Evolutionary conservation across 2,113 vertebrate species (phyloP).

Genomic region (Artemisiospiza belli): DNA sequence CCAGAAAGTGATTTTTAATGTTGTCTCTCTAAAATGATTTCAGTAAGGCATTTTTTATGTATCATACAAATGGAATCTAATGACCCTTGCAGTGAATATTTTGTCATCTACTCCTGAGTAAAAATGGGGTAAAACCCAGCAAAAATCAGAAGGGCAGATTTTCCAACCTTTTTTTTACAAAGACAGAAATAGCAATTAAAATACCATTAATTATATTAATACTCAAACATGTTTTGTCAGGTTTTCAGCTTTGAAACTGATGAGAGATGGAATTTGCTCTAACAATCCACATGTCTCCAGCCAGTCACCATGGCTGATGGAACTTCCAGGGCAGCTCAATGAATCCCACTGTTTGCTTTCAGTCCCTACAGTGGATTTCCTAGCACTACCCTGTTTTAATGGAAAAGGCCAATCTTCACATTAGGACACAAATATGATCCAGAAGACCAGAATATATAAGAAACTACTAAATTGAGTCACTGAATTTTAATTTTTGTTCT

Average conservation of each 20-base stretch:
- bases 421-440: not conserved
- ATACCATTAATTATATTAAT: not conserved
- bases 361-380: not conserved
- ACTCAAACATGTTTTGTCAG: not conserved
- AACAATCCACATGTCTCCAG: not conserved
- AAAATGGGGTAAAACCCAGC: not conserved
- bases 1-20: not conserved
- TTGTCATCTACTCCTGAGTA: not conserved
- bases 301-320: not conserved
- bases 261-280: not conserved
- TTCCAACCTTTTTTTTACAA: not conserved
- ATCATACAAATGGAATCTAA: not conserved
- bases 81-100: not conserved
- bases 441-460: not conserved
- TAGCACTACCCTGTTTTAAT: not conserved
- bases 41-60: not conserved
- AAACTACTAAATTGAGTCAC: not conserved
- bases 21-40: not conserved
- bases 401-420: not conserved
- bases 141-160: not conserved
- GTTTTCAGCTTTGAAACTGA: not conserved
- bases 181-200: not conserved
- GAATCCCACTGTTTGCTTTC: not conserved
- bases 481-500: not conserved
- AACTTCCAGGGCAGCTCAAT: not conserved